phyloP scores from a whole-genome alignment of 2,113 vertebrate species.

The Hucho hucho region DNA sequence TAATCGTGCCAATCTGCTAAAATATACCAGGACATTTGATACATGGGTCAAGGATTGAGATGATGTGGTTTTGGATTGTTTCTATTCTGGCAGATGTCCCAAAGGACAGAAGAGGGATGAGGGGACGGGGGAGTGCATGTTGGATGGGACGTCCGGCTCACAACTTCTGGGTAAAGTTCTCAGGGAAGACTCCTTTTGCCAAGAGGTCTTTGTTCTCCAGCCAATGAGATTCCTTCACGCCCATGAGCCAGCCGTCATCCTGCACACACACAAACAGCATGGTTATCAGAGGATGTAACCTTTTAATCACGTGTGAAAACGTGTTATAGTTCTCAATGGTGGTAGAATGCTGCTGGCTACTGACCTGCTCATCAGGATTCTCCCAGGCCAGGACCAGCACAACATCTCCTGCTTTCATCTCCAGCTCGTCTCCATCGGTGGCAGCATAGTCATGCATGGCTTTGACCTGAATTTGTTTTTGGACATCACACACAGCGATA shows the following conservation, averaged over 20 bases:
- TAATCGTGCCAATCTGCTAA: background rate
- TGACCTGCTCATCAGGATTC: conserved; percentile 91
- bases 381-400: conserved; percentile 91
- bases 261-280: conserved; percentile 48
- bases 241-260: conserved; percentile 97
- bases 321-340: background rate
- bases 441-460: conserved; percentile 90
- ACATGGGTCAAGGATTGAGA: background rate
- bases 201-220: conserved; percentile 84
- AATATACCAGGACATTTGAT: conserved; percentile 18
- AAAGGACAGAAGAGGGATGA: background rate
- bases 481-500: too few species aligned
- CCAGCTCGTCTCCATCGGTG: conserved; percentile 89
- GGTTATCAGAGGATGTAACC: background rate
- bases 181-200: conserved; percentile 90
- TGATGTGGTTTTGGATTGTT: background rate
- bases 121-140: background rate
- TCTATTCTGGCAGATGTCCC: background rate
- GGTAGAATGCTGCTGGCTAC: conserved; percentile 1
- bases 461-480: conserved; percentile 76
- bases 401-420: conserved; percentile 85
- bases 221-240: conserved; percentile 90
- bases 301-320: too few species aligned
- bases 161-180: conserved; percentile 94
- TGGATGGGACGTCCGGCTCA: conserved; percentile 62